phyloP scores from a whole-genome alignment of 2,888 invertebrate species.

The Xestia rhomboidea region DNA sequence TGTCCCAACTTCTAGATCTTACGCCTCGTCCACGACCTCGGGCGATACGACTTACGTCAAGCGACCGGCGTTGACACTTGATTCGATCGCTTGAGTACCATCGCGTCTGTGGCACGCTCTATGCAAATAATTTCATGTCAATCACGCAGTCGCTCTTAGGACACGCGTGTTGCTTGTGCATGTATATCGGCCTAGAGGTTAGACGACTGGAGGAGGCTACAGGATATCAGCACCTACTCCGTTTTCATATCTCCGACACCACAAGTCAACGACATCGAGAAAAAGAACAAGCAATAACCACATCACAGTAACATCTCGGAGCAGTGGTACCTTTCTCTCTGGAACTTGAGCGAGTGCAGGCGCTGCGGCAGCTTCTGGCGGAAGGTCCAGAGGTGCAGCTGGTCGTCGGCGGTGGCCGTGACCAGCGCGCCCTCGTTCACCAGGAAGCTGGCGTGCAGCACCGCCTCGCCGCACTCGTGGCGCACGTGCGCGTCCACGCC shows the following conservation, averaged over 20 bases:
- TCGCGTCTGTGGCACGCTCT: not conserved
- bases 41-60: not conserved
- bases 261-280: conserved; percentile 17
- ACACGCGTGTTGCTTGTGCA: not conserved
- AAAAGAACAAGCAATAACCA: not conserved
- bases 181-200: not conserved
- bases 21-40: not conserved
- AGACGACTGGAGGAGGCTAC: not conserved
- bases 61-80: not conserved
- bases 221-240: not conserved
- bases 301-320: not conserved
- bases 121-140: not conserved
- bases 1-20: not conserved
- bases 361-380: conserved; percentile 98
- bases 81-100: not conserved
- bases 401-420: conserved; percentile 98
- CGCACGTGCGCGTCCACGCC: conserved; percentile 98
- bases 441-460: conserved; percentile 97
- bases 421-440: conserved; percentile 99
- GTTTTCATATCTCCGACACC: not conserved
- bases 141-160: not conserved
- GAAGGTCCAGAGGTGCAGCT: conserved; percentile 99
- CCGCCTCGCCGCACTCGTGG: conserved; percentile 95
- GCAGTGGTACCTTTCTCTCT: conserved; percentile 95
- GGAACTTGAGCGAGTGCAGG: conserved; percentile 99